Conservation (phyloP, 1,140 invertebrate species). For the Atta colombica region DNA sequence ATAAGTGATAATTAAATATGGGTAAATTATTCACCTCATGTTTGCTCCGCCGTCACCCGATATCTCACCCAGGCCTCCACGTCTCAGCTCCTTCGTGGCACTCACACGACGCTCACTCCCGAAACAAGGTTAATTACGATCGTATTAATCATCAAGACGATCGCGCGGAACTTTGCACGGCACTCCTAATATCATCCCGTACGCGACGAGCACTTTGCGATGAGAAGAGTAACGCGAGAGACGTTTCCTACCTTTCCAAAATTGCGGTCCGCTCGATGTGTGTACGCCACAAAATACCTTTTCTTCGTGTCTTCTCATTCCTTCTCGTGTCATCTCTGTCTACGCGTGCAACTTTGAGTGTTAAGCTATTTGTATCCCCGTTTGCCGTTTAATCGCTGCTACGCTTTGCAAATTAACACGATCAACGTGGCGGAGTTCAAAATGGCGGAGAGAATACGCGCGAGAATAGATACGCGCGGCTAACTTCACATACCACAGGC, state of each 20-base stretch:
- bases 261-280: not conserved
- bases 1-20: not conserved
- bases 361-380: too few relatives aligned
- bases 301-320: too few relatives aligned
- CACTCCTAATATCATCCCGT: not conserved
- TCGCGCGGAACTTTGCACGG: not conserved
- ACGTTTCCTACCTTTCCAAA: not conserved
- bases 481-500: not conserved
- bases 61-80: not conserved
- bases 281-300: too few relatives aligned
- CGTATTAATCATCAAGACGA: not conserved
- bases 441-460: not conserved
- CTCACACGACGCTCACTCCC: not conserved
- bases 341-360: too few relatives aligned
- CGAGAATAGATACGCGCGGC: not conserved
- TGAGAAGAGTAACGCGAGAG: not conserved
- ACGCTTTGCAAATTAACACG: not conserved
- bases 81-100: not conserved
- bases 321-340: too few relatives aligned
- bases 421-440: not conserved
- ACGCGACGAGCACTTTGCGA: not conserved
- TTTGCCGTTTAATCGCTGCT: too few relatives aligned
- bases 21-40: not conserved
- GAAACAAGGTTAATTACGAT: slow-evolving; percentile 24
- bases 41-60: not conserved